These are phyloP conservation scores for Gastrophryne carolinensis DNA, from an alignment of 2,797 vertebrate genomes.

Conservation along the genomic window DNA sequence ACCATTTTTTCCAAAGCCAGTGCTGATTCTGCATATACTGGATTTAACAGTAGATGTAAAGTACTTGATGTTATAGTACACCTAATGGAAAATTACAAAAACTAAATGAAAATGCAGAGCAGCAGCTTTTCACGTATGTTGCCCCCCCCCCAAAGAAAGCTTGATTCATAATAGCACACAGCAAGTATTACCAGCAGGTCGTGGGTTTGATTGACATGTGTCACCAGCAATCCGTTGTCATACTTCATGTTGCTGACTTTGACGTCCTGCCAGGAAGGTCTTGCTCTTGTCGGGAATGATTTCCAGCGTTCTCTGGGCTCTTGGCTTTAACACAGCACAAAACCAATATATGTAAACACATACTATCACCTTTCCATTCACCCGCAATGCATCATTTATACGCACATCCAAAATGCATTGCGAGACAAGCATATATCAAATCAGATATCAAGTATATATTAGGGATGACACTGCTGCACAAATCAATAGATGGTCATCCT, in stretches of 20 bases:
- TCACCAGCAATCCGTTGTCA: conserved; percentile 62
- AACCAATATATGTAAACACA: conserved; percentile 2
- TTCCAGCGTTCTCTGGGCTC: conserved; percentile 2
- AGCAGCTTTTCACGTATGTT: too few relatives aligned
- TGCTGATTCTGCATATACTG: too few relatives aligned
- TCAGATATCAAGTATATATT: background rate
- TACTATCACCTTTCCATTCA: background rate
- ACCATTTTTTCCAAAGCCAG: too few relatives aligned
- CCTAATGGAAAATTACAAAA: too few relatives aligned
- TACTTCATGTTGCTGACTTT: background rate
- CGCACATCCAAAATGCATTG: background rate
- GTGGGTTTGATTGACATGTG: conserved; percentile 58
- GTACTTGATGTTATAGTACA: too few relatives aligned
- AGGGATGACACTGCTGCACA: background rate
- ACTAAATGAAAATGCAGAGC: too few relatives aligned
- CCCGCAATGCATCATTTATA: background rate
- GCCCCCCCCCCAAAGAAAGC: background rate
- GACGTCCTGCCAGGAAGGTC: conserved; percentile 29
- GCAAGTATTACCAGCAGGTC: conserved; percentile 66
- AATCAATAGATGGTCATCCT: background rate
- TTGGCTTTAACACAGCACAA: conserved; percentile 19
- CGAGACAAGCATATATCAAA: background rate
- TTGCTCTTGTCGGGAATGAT: background rate
- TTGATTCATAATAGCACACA: background rate
- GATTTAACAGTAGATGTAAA: too few relatives aligned